Evolutionary conservation across 2,888 invertebrate species (phyloP), one percentile per base, ranked within the genome.

Genomic region (Koerneria pararmatus): DNA sequence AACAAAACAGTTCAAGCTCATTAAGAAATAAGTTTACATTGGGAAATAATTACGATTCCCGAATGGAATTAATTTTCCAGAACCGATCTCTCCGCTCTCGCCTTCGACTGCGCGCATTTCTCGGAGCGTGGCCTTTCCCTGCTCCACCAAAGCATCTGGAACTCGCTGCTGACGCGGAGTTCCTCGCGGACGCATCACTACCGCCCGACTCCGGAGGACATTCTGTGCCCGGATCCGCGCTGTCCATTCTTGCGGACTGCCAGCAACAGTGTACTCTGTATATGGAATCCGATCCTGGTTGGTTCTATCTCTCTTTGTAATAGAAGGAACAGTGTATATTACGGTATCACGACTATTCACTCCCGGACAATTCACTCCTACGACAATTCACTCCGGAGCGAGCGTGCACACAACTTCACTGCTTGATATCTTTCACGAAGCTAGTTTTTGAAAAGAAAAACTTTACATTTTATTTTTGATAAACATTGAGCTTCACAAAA

Each of bases 41-140:
- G n/a, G n/a, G n/a, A n/a, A n/a, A n/a, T 11, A 41, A 41, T 41
- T 41, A 8, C 41, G 22, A 22, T 51, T 51, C 53, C 22, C 15
- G 24, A 51, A 51, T 51, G 22, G 6, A 22, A 1, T 1, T 8
- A 37, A 31, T 4, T n/a, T n/a, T 63, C 29, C 35, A 76, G 76
- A 31, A 67, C 68, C 22, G 76, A 76, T 35, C 63, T 76, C 51
- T 71, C 71, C 37, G 67, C 70, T 27, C 71, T 76, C 35, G 76
- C 74, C 32, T 76, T 74, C 58, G 76, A 76, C 54, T 76, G 76
- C 66, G 74, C 76, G 46, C 76, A 76, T 54, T 76, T 74, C 64
- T 74, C 73, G 8, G 74, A 74, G 29, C 67, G 74, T 3, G 76
- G 76, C 6, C 68, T 76, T 3, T 76, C 76, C 3, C 64, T 74